Percentiles rank a stretch among this genome's conserved stretches.
These are phyloP conservation scores for Trimorus sp. DNA, from an alignment of 2,888 invertebrate species.

Conservation along the genomic window DNA sequence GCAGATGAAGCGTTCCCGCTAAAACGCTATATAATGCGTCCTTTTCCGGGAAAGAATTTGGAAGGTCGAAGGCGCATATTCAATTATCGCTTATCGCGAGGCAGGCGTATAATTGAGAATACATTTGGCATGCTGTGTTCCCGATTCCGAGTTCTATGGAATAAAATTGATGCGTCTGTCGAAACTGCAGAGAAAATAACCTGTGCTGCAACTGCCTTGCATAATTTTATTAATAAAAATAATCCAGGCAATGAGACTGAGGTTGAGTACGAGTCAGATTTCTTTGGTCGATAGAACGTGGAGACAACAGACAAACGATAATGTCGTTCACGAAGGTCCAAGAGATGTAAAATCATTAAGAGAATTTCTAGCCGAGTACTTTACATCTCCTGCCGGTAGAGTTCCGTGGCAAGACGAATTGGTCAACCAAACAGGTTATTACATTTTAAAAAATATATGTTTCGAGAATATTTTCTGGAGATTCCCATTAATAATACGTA, in stretches of 20 bases:
- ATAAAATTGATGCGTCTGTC: slow-evolving; percentile 44
- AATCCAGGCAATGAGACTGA: background rate
- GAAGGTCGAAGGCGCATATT: background rate
- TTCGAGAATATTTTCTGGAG: too few species aligned
- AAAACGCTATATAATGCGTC: slow-evolving; percentile 22
- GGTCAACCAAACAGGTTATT: too few species aligned
- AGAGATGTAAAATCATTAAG: too few species aligned
- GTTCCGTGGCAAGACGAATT: too few species aligned
- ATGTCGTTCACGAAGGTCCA: too few species aligned
- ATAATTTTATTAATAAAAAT: slow-evolving; percentile 40
- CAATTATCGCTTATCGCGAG: slow-evolving; percentile 48
- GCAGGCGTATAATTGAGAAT: slow-evolving; percentile 65
- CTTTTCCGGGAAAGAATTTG: slow-evolving; percentile 10
- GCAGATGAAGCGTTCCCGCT: slow-evolving; percentile 26
- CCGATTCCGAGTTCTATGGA: slow-evolving; percentile 57
- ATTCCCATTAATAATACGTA: too few species aligned
- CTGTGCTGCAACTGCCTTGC: slow-evolving; percentile 28
- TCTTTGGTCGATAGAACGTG: slow-evolving; percentile 8
- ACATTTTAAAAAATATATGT: too few species aligned
- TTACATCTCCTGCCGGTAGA: too few species aligned
- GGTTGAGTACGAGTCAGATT: slow-evolving; percentile 22
- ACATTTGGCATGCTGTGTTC: slow-evolving; percentile 65
- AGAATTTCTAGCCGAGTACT: too few species aligned
- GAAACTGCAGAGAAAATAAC: slow-evolving; percentile 1
- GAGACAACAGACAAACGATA: too few species aligned